Evolutionary conservation across 2,113 vertebrate species (phyloP), one percentile per base, ranked within the genome.

Genomic region (Nannospalax galili): DNA sequence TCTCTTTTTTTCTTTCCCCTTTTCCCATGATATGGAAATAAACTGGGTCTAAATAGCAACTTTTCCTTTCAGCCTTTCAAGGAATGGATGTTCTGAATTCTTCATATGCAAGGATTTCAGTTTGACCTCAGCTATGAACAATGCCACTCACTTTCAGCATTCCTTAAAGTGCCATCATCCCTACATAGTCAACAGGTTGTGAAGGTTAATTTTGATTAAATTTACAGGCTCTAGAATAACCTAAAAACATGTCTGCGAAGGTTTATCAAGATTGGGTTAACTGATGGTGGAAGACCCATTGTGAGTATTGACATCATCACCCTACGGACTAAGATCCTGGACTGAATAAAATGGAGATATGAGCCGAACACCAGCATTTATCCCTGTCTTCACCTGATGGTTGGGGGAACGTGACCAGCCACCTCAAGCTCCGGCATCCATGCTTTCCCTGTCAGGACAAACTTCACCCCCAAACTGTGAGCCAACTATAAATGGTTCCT

Each of bases 51-150:
- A 30, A 3, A 24, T 16, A 40, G n/a, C 62, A 77, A 62, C 17
- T 60, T 96, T 95, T 72, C 56, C 35, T 90, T 67, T 73, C 32
- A 72, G 30, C 15, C 14, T 94, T 80, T 84, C 37, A 79, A 65
- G 91, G 79, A 86, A 78, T 77, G 15, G 14, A 16, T 22, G 70
- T 14, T 40, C 16, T 32, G 72, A 77, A 1, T 89, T 58, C 5
- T 30, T 70, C 19, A n/a, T n/a, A 5, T 48, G 4, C 20, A 87
- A 80, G 24, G 37, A 92, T 80, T 87, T 87, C n/a, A 77, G 7
- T 89, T 62, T 88, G 73, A 42, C 8, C 20, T 78, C 88, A 11
- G 35, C 64, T 81, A 75, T 87, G 4, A 52, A 88, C 15, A 74
- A 79, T 60, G 87, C 85, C 69, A 81, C 10, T 10, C 8, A 80